Conservation (phyloP, 2,888 invertebrate genomes). For the Celastrina argiolus region DNA sequence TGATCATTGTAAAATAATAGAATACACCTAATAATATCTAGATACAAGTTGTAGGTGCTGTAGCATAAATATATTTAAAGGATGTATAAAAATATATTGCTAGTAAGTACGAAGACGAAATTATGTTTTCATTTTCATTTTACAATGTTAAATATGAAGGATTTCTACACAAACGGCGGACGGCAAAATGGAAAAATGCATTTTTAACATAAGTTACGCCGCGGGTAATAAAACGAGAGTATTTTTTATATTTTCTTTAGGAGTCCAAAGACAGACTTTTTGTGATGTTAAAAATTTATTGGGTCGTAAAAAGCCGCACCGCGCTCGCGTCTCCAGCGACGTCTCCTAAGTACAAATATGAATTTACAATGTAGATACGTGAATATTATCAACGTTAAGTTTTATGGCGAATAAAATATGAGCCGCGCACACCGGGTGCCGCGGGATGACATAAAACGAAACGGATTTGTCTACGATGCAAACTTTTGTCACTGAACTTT, state of each 20-base stretch:
- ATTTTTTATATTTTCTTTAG: slow-evolving; percentile 31
- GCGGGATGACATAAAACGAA: slow-evolving; percentile 29
- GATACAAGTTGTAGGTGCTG: too few species aligned
- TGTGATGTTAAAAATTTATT: slow-evolving; percentile 70
- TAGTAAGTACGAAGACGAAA: too few species aligned
- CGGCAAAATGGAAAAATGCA: slow-evolving; percentile 15
- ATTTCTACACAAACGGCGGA: neutral
- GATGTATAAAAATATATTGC: too few species aligned
- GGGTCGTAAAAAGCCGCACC: slow-evolving; percentile 63
- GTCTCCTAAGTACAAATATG: slow-evolving; percentile 49
- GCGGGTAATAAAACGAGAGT: slow-evolving; percentile 15
- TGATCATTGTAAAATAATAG: too few species aligned
- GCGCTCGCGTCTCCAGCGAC: slow-evolving; percentile 53
- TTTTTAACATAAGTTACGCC: slow-evolving; percentile 20
- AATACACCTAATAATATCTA: too few species aligned
- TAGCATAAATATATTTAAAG: too few species aligned
- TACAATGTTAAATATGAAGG: neutral
- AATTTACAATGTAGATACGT: slow-evolving; percentile 51
- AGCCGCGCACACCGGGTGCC: neutral
- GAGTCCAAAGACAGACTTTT: slow-evolving; percentile 57
- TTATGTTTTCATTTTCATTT: too few species aligned
- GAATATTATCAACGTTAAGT: slow-evolving; percentile 39
- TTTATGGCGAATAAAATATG: slow-evolving; percentile 30
- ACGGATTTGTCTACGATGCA: slow-evolving; percentile 34
- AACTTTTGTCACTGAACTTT: neutral